phyloP scores from a whole-genome alignment of 2,797 vertebrate genomes.

The Taeniopygia guttata region DNA sequence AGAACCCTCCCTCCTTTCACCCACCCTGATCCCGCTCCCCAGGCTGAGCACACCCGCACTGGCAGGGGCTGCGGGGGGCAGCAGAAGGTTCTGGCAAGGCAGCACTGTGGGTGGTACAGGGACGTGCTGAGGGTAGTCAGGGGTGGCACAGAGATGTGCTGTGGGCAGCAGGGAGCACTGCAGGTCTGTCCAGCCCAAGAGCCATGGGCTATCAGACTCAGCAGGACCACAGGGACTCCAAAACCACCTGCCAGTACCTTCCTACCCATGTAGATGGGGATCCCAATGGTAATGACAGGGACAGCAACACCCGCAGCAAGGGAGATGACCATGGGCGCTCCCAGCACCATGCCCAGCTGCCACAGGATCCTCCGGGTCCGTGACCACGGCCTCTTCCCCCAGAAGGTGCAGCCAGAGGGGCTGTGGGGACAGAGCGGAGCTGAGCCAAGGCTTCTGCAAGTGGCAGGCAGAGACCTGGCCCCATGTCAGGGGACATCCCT shows the following conservation, averaged over 20 bases:
- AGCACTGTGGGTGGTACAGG: background rate
- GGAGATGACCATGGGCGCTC: conserved; percentile 87
- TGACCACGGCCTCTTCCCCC: conserved; percentile 91
- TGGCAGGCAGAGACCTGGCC: background rate
- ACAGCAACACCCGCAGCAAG: conserved; percentile 87
- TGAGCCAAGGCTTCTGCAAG: background rate
- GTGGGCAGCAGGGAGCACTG: background rate
- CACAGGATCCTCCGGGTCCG: conserved; percentile 86
- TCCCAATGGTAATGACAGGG: conserved; percentile 87
- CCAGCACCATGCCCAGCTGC: conserved; percentile 90
- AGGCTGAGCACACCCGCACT: too few relatives aligned
- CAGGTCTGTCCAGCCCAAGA: rapidly evolving
- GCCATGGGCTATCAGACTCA: background rate
- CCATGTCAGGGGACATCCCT: rapidly evolving
- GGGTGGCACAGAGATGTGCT: background rate
- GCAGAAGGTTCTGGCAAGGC: background rate
- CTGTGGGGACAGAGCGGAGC: conserved; percentile 35
- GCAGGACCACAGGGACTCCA: background rate
- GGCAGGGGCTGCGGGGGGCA: rapidly evolving
- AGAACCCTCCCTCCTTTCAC: background rate
- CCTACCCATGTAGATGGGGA: conserved; percentile 89
- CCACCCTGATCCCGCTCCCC: background rate
- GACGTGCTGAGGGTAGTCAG: background rate
- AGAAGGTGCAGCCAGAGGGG: conserved; percentile 91
- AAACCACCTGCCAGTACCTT: conserved; percentile 75